Conservation (phyloP, 1,140 invertebrate species). For the Habropoda laboriosa region DNA sequence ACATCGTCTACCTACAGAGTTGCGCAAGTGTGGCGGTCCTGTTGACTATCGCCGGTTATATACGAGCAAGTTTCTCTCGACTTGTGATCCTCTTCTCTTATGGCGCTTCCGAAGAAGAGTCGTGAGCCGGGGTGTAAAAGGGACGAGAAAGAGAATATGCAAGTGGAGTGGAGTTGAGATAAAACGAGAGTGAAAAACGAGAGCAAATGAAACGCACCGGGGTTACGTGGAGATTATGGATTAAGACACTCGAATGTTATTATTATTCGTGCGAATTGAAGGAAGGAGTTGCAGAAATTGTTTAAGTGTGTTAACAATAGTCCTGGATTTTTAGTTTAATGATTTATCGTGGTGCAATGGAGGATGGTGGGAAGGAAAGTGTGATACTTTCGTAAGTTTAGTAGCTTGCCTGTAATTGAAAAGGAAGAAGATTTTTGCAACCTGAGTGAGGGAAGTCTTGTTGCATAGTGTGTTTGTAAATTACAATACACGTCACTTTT, state of each 20-base stretch:
- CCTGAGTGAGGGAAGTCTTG: too few relatives aligned
- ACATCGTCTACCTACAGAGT: not conserved
- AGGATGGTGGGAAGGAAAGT: too few relatives aligned
- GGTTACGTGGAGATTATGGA: not conserved
- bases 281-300: not conserved
- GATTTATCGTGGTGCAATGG: too few relatives aligned
- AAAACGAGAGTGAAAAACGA: not conserved
- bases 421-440: too few relatives aligned
- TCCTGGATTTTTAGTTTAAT: too few relatives aligned
- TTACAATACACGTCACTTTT: too few relatives aligned
- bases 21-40: not conserved
- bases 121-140: not conserved
- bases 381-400: too few relatives aligned
- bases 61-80: constrained; percentile 9
- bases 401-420: too few relatives aligned
- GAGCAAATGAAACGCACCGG: not conserved
- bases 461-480: too few relatives aligned
- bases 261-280: not conserved
- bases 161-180: not conserved
- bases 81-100: constrained; percentile 16
- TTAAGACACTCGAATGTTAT: not conserved
- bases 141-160: not conserved
- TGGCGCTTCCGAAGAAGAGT: not conserved
- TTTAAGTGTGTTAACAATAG: not conserved
- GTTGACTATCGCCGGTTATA: not conserved